Evolutionary conservation across 1,140 invertebrate genomes (phyloP).

Genomic region (Pararge aegeria): DNA sequence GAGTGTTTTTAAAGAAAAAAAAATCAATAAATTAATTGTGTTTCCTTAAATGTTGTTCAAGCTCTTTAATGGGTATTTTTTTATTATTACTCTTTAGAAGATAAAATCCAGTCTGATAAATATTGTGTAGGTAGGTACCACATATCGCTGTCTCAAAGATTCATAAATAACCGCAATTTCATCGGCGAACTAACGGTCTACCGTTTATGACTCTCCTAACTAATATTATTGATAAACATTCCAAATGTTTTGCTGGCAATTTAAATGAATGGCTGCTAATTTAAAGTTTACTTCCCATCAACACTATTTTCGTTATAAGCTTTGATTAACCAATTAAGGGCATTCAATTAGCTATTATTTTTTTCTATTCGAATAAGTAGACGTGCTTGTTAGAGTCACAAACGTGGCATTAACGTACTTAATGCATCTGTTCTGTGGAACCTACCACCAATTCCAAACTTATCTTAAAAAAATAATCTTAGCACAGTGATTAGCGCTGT

Average conservation of each 20-base stretch:
- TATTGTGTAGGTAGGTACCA: background rate
- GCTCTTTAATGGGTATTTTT: conserved; percentile 7
- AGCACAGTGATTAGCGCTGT: too few species aligned
- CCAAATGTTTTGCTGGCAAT: conserved; percentile 14
- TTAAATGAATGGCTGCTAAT: conserved; percentile 16
- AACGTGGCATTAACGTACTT: too few species aligned
- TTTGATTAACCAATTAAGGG: conserved; percentile 20
- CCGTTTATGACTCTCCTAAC: conserved; percentile 9
- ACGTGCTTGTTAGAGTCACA: background rate
- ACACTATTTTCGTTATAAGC: conserved; percentile 13
- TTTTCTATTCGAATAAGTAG: background rate
- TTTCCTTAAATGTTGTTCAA: background rate
- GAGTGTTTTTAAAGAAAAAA: too few species aligned
- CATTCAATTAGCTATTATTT: background rate
- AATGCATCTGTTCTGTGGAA: too few species aligned
- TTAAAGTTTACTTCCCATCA: conserved; percentile 20
- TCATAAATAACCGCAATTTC: conserved; percentile 20
- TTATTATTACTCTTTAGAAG: conserved; percentile 1
- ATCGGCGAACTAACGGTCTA: conserved; percentile 13
- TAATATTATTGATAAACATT: conserved; percentile 15
- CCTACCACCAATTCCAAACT: too few species aligned
- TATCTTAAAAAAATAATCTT: too few species aligned
- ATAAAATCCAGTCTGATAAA: conserved; percentile 1
- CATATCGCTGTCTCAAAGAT: conserved; percentile 7
- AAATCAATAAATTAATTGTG: background rate